Base-by-base conservation (phyloP, 1,140 invertebrate species). In the Gonatopus flavifemur region DNA sequence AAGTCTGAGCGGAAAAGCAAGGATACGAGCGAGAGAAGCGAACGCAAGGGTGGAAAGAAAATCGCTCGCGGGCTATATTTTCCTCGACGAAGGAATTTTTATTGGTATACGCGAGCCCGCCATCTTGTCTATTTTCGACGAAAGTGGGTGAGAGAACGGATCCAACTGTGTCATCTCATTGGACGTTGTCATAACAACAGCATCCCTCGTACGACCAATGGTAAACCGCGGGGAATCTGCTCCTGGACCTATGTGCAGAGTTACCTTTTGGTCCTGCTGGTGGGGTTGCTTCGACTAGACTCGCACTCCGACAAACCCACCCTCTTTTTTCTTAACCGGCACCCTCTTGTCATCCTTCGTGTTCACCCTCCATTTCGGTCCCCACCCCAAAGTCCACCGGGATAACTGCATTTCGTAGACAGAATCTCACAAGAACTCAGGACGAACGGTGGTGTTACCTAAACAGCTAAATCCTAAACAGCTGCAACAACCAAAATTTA, bases 401-500 rank as follows among this genome's bases (percentile, higher is more conserved):
- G 70, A 71, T 77, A 76, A 77, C 75, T 76, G 66, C 74, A 75
- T 77, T 77, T 76, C 70, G 68, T 61, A 69, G 68, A 70, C 75
- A 77, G 75, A 76, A 76, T 74, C 73, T 72, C 69, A 70, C 72
- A 76, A 76, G 75, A 74, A 76, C 68, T 76, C 74, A 70, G 66
- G 65, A 65, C 66, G 74, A 76, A 51, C 69, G 64, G 75, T 75
- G 49, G 64, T n/a, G n/a, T n/a, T n/a, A n/a, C n/a, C n/a, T n/a
- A n/a, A n/a, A n/a, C n/a, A n/a, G n/a, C n/a, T n/a, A n/a, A n/a
- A n/a, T n/a, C n/a, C n/a, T n/a, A n/a, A n/a, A n/a, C n/a, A n/a
- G n/a, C n/a, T n/a, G n/a, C n/a, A n/a, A n/a, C n/a, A n/a, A n/a
- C n/a, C n/a, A n/a, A n/a, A n/a, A n/a, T n/a, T n/a, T n/a, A n/a